Evolutionary conservation across 2,888 invertebrate genomes (phyloP).

Genomic region (Anoplius nigerrimus): DNA sequence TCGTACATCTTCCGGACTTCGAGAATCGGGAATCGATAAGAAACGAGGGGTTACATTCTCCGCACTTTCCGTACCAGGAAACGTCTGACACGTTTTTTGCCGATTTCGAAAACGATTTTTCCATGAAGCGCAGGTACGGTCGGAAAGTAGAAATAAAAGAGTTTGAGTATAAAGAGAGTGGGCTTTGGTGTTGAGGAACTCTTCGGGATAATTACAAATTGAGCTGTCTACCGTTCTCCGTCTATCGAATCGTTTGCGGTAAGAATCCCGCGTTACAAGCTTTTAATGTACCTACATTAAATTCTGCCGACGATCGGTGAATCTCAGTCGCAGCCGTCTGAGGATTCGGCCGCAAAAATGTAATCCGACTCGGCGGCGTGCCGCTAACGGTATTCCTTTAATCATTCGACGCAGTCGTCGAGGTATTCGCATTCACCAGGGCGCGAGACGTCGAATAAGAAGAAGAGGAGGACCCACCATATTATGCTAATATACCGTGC

Average conservation of each 20-base stretch:
- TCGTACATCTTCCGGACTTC: neutral
- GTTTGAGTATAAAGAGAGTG: too few relatives aligned
- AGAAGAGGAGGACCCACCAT: constrained; percentile 40
- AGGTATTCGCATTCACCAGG: constrained; percentile 24
- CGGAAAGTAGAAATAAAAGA: too few relatives aligned
- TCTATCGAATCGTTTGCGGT: too few relatives aligned
- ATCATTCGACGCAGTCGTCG: constrained; percentile 28
- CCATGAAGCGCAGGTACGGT: too few relatives aligned
- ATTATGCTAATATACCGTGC: constrained; percentile 60
- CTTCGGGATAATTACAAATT: too few relatives aligned
- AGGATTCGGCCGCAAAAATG: too few relatives aligned
- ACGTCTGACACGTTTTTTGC: neutral
- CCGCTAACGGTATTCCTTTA: constrained; percentile 24
- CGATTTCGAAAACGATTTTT: neutral
- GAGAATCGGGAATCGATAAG: neutral
- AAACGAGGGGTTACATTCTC: neutral
- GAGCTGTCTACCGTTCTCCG: too few relatives aligned
- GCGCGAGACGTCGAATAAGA: constrained; percentile 22
- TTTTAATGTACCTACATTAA: too few relatives aligned
- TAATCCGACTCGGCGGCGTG: constrained; percentile 2
- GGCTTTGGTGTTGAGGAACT: too few relatives aligned
- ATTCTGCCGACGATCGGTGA: too few relatives aligned
- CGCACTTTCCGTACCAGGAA: neutral
- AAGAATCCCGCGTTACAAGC: too few relatives aligned
- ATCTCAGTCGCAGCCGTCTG: too few relatives aligned